phyloP scores from a whole-genome alignment of 2,888 invertebrate species.

The Vannuccia rotundouncinata region DNA sequence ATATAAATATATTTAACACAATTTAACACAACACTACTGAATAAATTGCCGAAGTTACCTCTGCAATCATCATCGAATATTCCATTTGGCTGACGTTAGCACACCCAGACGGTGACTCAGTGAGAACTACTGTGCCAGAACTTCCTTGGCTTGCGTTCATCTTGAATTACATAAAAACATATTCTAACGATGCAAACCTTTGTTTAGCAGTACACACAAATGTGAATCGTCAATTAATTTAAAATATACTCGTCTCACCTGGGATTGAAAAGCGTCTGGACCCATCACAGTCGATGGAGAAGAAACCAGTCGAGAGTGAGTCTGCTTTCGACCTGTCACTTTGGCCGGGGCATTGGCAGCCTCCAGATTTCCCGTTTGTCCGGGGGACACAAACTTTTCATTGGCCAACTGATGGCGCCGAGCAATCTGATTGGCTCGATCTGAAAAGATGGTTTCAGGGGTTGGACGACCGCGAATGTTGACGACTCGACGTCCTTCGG shows the following conservation, averaged over 20 bases:
- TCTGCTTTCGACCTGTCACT: not conserved
- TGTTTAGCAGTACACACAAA: not conserved
- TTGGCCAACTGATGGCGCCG: not conserved
- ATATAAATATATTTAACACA: too few species aligned
- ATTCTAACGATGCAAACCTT: too few species aligned
- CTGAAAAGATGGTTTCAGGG: conserved; percentile 18
- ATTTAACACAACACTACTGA: too few species aligned
- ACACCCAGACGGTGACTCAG: conserved; percentile 5
- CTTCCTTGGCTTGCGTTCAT: conserved; percentile 1
- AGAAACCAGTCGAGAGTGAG: not conserved
- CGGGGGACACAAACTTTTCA: not conserved
- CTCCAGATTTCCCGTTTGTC: not conserved
- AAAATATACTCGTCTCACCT: not conserved
- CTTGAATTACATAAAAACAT: too few species aligned
- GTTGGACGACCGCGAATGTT: conserved; percentile 31
- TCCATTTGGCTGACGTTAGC: conserved; percentile 8
- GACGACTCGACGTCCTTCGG: not conserved
- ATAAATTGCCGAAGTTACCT: not conserved
- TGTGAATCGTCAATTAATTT: not conserved
- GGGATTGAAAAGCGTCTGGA: not conserved
- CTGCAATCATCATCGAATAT: conserved; percentile 16
- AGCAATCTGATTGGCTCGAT: conserved; percentile 9
- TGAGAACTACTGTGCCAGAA: not conserved
- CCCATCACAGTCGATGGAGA: not conserved
- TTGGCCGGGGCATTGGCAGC: not conserved